Conservation (phyloP, 2,797 vertebrate genomes). For the Limosa lapponica region DNA sequence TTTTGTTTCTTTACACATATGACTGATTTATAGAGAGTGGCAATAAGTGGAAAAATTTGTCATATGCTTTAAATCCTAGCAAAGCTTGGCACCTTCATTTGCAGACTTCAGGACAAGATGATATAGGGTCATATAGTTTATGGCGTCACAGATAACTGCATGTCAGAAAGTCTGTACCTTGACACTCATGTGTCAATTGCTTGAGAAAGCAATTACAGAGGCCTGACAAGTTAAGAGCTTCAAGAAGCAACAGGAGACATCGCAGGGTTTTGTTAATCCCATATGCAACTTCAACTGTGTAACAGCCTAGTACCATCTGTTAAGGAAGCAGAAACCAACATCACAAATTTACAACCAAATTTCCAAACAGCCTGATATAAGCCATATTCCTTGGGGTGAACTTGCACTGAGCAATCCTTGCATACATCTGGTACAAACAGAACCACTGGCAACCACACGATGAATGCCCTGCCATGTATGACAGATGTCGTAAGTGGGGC, state of each 20-base stretch:
- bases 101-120: neutral
- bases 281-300: neutral
- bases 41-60: neutral
- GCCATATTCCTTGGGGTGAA: neutral
- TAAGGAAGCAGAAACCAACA: neutral
- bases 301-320: neutral
- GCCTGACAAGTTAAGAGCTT: neutral
- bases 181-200: neutral
- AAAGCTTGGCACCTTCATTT: neutral
- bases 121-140: neutral
- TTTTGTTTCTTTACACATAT: neutral
- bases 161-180: neutral
- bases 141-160: neutral
- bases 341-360: neutral
- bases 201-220: conserved; percentile 26
- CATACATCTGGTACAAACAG: neutral
- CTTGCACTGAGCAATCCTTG: neutral
- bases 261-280: neutral
- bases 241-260: neutral
- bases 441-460: neutral
- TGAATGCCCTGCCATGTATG: neutral
- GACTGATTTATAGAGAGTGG: neutral
- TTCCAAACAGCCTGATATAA: neutral
- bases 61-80: neutral
- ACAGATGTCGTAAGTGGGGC: neutral